Percentiles rank a stretch among this genome's conserved stretches.
Conservation (phyloP, 2,113 vertebrate genomes). For the Gracilinanus agilis region DNA sequence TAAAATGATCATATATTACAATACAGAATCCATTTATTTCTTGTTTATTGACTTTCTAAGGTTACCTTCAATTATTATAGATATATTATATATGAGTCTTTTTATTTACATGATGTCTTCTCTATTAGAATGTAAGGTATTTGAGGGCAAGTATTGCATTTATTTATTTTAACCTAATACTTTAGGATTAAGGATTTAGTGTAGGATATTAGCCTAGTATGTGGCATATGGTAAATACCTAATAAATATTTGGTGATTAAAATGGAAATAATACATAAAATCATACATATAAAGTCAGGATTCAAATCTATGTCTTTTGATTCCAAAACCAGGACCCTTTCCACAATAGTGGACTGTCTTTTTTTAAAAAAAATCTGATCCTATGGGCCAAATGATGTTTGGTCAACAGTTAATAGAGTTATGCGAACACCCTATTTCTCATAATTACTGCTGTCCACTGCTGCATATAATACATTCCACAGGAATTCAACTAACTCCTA, state of each 20-base stretch:
- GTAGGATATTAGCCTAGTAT: too few species aligned
- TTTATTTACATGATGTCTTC: not conserved
- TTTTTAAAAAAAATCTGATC: not conserved
- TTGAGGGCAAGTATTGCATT: too few species aligned
- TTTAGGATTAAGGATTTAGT: too few species aligned
- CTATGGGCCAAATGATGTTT: not conserved
- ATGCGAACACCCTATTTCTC: not conserved
- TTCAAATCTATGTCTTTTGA: not conserved
- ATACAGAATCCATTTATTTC: not conserved
- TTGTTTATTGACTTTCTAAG: not conserved
- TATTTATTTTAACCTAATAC: too few species aligned
- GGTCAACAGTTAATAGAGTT: not conserved
- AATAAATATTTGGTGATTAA: too few species aligned
- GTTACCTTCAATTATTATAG: not conserved
- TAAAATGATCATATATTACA: not conserved
- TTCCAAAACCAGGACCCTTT: not conserved
- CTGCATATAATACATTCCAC: not conserved
- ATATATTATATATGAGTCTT: not conserved
- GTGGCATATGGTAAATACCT: too few species aligned
- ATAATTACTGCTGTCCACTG: not conserved
- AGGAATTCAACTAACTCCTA: not conserved
- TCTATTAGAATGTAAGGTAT: not conserved
- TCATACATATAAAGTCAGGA: not conserved
- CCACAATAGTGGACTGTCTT: not conserved
- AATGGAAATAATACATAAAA: too few species aligned